Percentiles rank a stretch among this genome's conserved stretches.
phyloP scores from a whole-genome alignment of 2,888 invertebrate species.

The Apamea monoglypha region DNA sequence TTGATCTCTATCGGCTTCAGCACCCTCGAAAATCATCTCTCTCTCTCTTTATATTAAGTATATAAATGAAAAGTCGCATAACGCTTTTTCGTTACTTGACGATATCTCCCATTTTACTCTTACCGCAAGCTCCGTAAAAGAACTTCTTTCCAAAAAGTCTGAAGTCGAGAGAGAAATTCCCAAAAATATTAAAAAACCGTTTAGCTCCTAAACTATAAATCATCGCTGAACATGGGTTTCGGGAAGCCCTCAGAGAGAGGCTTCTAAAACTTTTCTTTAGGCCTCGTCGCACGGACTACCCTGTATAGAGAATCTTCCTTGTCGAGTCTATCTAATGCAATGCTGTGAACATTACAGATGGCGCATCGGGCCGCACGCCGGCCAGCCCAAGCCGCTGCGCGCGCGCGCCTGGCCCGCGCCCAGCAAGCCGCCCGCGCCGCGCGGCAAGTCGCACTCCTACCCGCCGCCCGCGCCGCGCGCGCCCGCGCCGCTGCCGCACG shows the following conservation, averaged over 20 bases:
- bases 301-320: background rate
- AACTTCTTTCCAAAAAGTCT: too few relatives aligned
- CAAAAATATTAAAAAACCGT: too few relatives aligned
- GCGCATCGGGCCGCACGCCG: conserved; percentile 69
- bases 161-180: background rate
- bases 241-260: background rate
- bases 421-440: conserved; percentile 65
- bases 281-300: background rate
- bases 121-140: too few relatives aligned
- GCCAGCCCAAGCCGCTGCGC: conserved; percentile 56
- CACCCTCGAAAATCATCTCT: too few relatives aligned
- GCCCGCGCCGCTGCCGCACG: conserved; percentile 52
- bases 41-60: too few relatives aligned
- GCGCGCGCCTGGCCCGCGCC: conserved; percentile 60
- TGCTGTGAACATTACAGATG: conserved; percentile 63
- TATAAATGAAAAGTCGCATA: too few relatives aligned
- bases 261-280: background rate
- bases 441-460: conserved; percentile 83
- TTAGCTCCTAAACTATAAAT: background rate
- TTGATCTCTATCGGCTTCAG: too few relatives aligned
- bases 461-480: conserved; percentile 67
- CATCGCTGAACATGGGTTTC: background rate
- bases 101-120: too few relatives aligned
- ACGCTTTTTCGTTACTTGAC: too few relatives aligned
- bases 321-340: background rate